Base-by-base conservation (phyloP, 2,113 vertebrate genomes). In the Sylvia atricapilla region DNA sequence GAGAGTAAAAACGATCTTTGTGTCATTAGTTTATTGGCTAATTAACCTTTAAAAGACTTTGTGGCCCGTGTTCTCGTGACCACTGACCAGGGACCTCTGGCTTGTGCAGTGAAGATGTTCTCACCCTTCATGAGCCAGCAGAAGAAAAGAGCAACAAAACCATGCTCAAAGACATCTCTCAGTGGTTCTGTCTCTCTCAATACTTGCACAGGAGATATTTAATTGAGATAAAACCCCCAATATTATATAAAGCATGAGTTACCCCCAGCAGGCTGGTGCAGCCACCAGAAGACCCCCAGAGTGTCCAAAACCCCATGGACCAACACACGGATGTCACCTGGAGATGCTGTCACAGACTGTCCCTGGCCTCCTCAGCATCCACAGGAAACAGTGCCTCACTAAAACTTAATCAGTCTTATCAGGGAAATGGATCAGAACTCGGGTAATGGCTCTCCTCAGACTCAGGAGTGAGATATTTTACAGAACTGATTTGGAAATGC, bases 401-500 rank as follows among this genome's bases (percentile, higher is more conserved):
- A 55, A 84, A 85, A 28, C n/a, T 17, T 33, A 25, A n/a, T 30
- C 37, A 75, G 3, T 39, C 56, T 74, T 66, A 84, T 52, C 72
- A 59, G 72, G 53, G 91, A 78, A 88, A 55, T 11, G 64, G 81
- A 91, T 67, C 68, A 74, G 15, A 80, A 60, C 66, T 9, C 7
- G 43, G 67, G 10, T 63, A 90, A 82, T 53, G 27, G 49, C 46
- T 90, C 80, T 90, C 37, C 70, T 55, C 78, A 72, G 75, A 68
- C 67, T 46, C 53, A 13, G 66, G 47, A 84, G 47, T 8, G 56
- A 93, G 92, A 50, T 44, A 22, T 73, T 92, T 78, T n/a, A 70
- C 56, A 63, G 93, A 86, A 88, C 46, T 70, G 68, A 35, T 59
- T 88, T 69, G 73, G 88, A 93, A 90, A 49, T 19, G 27, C 78